These are phyloP conservation scores for Sebastes alutus DNA, from an alignment of 2,797 vertebrate species.

Conservation along the genomic window DNA sequence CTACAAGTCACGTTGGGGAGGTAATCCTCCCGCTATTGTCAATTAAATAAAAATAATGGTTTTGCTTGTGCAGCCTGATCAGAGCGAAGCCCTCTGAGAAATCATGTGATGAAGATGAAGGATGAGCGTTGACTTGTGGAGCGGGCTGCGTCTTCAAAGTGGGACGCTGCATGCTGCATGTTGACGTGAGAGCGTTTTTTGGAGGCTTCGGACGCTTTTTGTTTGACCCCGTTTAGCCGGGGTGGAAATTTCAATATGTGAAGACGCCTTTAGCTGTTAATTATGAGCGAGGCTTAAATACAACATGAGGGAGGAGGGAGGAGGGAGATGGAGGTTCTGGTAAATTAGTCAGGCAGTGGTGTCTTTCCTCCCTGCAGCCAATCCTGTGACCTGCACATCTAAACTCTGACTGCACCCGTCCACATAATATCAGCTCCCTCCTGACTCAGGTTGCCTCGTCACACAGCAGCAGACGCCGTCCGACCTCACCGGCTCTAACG, in stretches of 20 bases:
- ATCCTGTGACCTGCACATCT: slow-evolving; percentile 27
- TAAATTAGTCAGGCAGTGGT: slow-evolving; percentile 46
- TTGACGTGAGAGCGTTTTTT: slow-evolving; percentile 4
- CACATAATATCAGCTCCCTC: neutral
- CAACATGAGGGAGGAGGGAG: neutral
- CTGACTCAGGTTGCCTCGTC: slow-evolving; percentile 4
- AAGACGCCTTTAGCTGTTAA: slow-evolving; percentile 23
- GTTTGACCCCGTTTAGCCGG: slow-evolving; percentile 11
- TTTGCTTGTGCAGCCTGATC: neutral
- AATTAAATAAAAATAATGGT: neutral
- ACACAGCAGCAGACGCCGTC: neutral
- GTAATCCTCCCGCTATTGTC: neutral
- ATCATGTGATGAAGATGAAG: neutral
- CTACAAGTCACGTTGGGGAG: neutral
- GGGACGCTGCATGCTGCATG: slow-evolving; percentile 27
- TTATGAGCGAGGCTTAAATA: slow-evolving; percentile 28
- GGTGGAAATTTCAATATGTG: slow-evolving; percentile 1
- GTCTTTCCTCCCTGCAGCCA: slow-evolving; percentile 31
- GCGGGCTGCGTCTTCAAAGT: slow-evolving; percentile 25
- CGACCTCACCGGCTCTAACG: neutral
- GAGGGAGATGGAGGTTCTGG: slow-evolving; percentile 23
- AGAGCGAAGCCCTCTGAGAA: neutral
- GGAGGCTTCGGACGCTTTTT: neutral
- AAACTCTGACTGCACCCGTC: slow-evolving; percentile 1
- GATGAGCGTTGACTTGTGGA: slow-evolving; percentile 5